phyloP scores from a whole-genome alignment of 2,888 invertebrate genomes.

The Syritta pipiens region DNA sequence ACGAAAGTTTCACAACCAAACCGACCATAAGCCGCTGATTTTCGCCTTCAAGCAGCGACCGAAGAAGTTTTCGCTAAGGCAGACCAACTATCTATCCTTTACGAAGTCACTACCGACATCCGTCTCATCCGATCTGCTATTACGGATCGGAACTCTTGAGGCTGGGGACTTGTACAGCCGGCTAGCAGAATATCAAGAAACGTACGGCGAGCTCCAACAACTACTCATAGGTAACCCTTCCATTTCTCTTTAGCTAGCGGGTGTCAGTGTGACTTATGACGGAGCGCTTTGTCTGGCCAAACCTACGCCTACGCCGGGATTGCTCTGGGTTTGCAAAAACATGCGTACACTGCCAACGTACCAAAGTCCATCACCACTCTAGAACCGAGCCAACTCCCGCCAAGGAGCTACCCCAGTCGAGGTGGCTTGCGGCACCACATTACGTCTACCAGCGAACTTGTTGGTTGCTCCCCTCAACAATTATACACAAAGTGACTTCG shows the following conservation, averaged over 20 bases:
- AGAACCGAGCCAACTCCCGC: too few species aligned
- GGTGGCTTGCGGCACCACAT: not conserved
- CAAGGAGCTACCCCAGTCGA: conserved; percentile 10
- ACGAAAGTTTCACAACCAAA: conserved; percentile 19
- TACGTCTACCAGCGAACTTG: conserved; percentile 17
- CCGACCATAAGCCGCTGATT: conserved; percentile 19
- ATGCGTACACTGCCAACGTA: too few species aligned
- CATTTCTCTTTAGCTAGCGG: conserved; percentile 6
- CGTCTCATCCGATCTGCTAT: conserved; percentile 18
- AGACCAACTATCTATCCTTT: conserved; percentile 18
- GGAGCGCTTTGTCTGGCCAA: conserved; percentile 24
- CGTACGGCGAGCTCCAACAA: conserved; percentile 8
- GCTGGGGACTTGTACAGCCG: not conserved
- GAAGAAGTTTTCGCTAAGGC: conserved; percentile 19
- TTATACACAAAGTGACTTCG: conserved; percentile 6
- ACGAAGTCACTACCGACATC: conserved; percentile 12
- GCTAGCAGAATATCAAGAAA: conserved; percentile 24
- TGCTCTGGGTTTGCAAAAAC: too few species aligned
- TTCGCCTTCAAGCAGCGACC: conserved; percentile 23
- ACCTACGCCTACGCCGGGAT: not conserved
- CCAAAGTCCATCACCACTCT: too few species aligned
- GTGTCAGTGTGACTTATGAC: conserved; percentile 15
- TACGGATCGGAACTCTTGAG: conserved; percentile 1
- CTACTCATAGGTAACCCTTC: conserved; percentile 14
- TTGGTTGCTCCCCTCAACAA: not conserved